Conservation (phyloP, 2,113 vertebrate species). For the Sterrhoptilus dennistouni region DNA sequence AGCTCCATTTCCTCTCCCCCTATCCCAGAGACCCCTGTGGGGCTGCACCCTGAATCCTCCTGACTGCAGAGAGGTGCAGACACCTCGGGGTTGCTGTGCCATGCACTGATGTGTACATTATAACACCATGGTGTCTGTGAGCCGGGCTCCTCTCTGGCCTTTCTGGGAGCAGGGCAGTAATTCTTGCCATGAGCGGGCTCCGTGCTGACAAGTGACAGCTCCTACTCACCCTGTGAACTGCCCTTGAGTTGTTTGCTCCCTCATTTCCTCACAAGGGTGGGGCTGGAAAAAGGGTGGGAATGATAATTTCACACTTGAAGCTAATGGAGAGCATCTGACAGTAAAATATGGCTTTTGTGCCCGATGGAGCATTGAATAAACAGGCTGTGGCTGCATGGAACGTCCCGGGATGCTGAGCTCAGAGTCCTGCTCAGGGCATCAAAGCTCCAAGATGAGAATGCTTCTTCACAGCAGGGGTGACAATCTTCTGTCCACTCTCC, state of each 20-base stretch:
- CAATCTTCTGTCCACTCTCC: background rate
- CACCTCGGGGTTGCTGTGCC: background rate
- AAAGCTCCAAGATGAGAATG: background rate
- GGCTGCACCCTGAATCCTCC: background rate
- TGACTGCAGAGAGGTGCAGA: background rate
- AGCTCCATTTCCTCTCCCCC: background rate
- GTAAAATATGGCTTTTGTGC: conserved; percentile 11
- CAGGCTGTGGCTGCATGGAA: conserved; percentile 12
- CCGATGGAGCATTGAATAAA: background rate
- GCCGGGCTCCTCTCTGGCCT: background rate
- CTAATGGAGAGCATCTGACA: conserved; percentile 55
- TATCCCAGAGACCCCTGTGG: background rate
- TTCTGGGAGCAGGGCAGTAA: background rate
- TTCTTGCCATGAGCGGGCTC: background rate
- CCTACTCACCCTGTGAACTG: background rate
- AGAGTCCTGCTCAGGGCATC: background rate
- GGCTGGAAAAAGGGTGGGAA: conserved; percentile 43
- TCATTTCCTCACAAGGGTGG: conserved; percentile 50
- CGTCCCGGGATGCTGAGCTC: background rate
- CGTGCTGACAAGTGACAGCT: conserved; percentile 40
- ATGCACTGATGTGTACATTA: rapidly evolving
- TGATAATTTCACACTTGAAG: conserved; percentile 40
- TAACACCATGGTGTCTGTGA: background rate
- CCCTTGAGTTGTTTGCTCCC: conserved; percentile 41
- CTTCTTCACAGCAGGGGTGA: background rate